Percentiles rank a stretch among this genome's conserved stretches.
phyloP scores from a whole-genome alignment of 2,888 invertebrate species.

The Ctenicera cuprea region DNA sequence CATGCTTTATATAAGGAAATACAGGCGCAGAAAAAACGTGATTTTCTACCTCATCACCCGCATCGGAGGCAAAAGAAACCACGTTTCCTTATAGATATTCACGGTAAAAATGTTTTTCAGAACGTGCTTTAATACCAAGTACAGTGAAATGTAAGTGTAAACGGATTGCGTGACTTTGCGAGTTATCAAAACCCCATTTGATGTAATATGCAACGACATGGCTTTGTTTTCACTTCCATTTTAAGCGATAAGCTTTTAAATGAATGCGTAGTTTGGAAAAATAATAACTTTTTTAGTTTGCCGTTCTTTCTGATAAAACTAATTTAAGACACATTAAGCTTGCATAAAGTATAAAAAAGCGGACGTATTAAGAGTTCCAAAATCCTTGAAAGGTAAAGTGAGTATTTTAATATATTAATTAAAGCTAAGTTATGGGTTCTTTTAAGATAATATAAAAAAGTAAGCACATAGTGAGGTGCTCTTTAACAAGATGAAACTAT shows the following conservation, averaged over 20 bases:
- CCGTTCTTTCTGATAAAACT: too few relatives aligned
- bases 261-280: not conserved
- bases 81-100: not conserved
- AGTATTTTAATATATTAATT: too few relatives aligned
- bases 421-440: too few relatives aligned
- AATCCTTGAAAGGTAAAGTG: too few relatives aligned
- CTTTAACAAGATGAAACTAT: too few relatives aligned
- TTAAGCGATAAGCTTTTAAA: not conserved
- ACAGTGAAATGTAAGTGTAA: not conserved
- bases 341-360: too few relatives aligned
- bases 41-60: not conserved
- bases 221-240: slow-evolving; percentile 6
- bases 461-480: too few relatives aligned
- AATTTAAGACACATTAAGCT: too few relatives aligned
- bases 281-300: not conserved
- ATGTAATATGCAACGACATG: slow-evolving; percentile 5
- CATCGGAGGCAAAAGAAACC: not conserved
- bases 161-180: slow-evolving; percentile 5
- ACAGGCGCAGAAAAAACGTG: not conserved
- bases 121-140: not conserved
- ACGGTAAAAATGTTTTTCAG: not conserved
- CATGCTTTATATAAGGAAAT: slow-evolving; percentile 1
- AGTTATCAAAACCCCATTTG: slow-evolving; percentile 16
- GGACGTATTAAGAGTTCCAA: too few relatives aligned
- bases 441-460: too few relatives aligned